Evolutionary conservation across 2,113 vertebrate genomes (phyloP).

Genomic region (Neoarius graeffei): DNA sequence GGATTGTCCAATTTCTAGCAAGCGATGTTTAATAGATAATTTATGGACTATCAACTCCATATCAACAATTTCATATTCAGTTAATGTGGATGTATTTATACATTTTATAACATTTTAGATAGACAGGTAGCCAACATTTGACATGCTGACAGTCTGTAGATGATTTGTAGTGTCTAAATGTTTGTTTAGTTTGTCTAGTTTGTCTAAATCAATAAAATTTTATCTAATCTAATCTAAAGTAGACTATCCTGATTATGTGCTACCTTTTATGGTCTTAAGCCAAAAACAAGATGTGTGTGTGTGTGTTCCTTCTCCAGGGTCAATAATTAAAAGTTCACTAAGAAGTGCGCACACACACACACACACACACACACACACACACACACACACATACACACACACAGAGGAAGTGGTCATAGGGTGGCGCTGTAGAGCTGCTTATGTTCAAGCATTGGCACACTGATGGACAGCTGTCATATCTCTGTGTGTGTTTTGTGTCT

Average conservation of each 20-base stretch:
- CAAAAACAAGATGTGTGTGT: neutral
- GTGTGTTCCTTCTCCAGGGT: neutral
- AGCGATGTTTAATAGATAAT: neutral
- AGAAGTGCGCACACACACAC: neutral
- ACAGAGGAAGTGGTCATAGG: conserved; percentile 37
- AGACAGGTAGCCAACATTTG: neutral
- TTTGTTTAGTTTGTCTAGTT: too few relatives aligned
- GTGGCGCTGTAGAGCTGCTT: conserved; percentile 33
- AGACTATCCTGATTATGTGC: conserved; percentile 3
- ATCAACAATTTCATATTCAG: neutral
- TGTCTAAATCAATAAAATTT: too few relatives aligned
- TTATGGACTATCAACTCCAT: neutral
- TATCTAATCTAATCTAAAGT: neutral
- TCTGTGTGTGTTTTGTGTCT: conserved; percentile 45
- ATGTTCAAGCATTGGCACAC: neutral
- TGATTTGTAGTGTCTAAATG: too few relatives aligned
- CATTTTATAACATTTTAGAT: neutral
- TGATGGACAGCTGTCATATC: conserved; percentile 48
- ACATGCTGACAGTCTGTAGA: neutral
- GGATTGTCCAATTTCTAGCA: neutral
- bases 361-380: neutral
- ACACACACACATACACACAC: neutral
- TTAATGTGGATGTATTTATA: neutral
- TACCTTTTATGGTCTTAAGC: conserved; percentile 8
- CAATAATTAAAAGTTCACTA: conserved; percentile 16